Percentiles rank a stretch among this genome's conserved stretches.
These are phyloP conservation scores for Xiphias gladius DNA, from an alignment of 2,113 vertebrate genomes.

Conservation along the genomic window DNA sequence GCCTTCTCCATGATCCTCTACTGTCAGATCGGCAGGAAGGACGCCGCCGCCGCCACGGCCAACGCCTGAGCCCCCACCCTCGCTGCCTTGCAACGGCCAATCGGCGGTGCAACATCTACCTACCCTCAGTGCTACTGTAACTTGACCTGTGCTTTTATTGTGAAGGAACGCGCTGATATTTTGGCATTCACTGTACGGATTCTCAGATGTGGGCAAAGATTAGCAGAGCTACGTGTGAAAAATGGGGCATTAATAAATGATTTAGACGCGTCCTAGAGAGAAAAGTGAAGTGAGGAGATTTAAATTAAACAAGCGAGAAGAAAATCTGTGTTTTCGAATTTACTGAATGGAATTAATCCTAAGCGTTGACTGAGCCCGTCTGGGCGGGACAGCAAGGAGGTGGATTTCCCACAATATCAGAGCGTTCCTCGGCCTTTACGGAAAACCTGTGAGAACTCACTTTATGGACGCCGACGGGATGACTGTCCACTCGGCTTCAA, in stretches of 20 bases:
- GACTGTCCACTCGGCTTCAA: neutral
- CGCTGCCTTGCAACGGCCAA: neutral
- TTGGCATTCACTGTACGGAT: too few relatives aligned
- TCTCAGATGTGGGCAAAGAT: too few relatives aligned
- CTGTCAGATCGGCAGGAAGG: constrained; percentile 75
- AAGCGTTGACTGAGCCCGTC: too few relatives aligned
- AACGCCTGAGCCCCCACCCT: constrained; percentile 42
- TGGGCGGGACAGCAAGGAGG: neutral
- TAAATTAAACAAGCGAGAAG: too few relatives aligned
- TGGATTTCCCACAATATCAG: neutral
- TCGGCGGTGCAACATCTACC: constrained; percentile 1
- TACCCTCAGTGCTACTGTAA: constrained; percentile 30
- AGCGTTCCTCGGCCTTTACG: neutral
- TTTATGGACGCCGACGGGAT: too few relatives aligned
- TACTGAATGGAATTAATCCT: too few relatives aligned
- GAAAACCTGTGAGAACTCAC: neutral
- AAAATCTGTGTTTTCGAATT: too few relatives aligned
- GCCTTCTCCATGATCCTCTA: constrained; percentile 78
- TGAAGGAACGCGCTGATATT: constrained; percentile 37
- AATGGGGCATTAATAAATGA: neutral
- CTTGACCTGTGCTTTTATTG: constrained; percentile 24
- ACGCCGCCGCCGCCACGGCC: neutral
- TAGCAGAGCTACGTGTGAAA: neutral
- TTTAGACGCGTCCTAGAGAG: neutral
- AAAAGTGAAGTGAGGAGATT: neutral